These are phyloP conservation scores for Neolamprologus falcicula DNA, from an alignment of 2,113 vertebrate genomes.

Conservation along the genomic window DNA sequence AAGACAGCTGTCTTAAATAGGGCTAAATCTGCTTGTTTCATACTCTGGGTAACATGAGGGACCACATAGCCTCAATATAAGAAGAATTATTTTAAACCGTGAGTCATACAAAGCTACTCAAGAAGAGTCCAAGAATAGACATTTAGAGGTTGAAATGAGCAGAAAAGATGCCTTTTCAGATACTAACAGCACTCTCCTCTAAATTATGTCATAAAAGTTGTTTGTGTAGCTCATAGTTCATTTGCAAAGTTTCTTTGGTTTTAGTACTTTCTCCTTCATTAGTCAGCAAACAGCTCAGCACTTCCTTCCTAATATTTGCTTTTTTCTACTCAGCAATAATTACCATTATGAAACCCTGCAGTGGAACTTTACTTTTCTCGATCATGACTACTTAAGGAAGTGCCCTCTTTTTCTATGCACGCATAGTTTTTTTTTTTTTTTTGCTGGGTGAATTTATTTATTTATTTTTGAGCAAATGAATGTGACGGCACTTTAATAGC, in stretches of 20 bases:
- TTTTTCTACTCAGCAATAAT: not conserved
- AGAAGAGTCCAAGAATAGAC: not conserved
- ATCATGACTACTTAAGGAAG: conserved; percentile 13
- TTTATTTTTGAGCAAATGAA: conserved; percentile 40
- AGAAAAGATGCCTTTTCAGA: not conserved
- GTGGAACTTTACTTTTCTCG: not conserved
- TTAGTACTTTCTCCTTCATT: not conserved
- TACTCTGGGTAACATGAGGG: not conserved
- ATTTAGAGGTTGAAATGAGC: not conserved
- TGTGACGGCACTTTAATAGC: conserved; percentile 63
- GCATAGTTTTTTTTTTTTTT: not conserved
- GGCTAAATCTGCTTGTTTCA: not conserved
- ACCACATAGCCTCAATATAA: not conserved
- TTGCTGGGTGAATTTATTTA: not conserved
- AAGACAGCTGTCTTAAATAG: not conserved
- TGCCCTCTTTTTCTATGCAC: not conserved
- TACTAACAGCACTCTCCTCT: not conserved
- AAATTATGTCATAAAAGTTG: not conserved
- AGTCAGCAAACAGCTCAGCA: not conserved
- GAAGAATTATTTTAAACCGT: not conserved
- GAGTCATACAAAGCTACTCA: not conserved
- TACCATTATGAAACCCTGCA: not conserved
- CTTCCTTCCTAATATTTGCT: not conserved
- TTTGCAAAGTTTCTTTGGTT: not conserved
- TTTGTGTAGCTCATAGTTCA: not conserved